Conservation (phyloP, 2,797 vertebrate genomes). For the Anguilla megastoma region DNA sequence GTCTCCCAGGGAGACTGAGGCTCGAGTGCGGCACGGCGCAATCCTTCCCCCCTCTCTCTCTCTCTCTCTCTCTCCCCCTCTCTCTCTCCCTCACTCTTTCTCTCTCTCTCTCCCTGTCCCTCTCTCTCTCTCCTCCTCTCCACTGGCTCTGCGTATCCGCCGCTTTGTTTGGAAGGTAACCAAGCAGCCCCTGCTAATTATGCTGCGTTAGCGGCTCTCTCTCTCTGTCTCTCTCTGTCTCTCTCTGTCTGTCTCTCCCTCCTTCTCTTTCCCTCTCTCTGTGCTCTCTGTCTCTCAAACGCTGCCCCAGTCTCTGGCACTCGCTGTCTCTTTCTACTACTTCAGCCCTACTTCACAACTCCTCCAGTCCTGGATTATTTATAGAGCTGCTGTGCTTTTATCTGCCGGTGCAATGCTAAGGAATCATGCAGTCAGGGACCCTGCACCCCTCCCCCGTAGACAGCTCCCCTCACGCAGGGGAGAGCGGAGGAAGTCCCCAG, state of each 20-base stretch:
- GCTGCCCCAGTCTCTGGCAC: constrained; percentile 46
- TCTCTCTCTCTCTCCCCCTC: constrained; percentile 67
- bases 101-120: constrained; percentile 59
- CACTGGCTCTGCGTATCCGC: constrained; percentile 71
- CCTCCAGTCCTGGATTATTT: constrained; percentile 57
- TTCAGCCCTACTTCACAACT: constrained; percentile 59
- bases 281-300: constrained; percentile 40
- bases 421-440: constrained; percentile 41
- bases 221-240: constrained; percentile 47
- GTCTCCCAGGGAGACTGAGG: constrained; percentile 80
- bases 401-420: constrained; percentile 46
- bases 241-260: constrained; percentile 43
- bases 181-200: constrained; percentile 75
- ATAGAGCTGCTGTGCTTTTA: constrained; percentile 50
- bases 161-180: constrained; percentile 82
- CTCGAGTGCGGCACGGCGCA: constrained; percentile 72
- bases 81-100: constrained; percentile 42
- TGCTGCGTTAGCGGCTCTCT: constrained; percentile 66
- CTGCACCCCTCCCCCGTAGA: not conserved
- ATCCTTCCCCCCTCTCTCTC: constrained; percentile 64
- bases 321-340: constrained; percentile 46
- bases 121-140: constrained; percentile 63
- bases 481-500: constrained; percentile 9
- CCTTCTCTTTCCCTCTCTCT: constrained; percentile 37
- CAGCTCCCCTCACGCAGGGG: not conserved